These are phyloP conservation scores for Halesus radiatus DNA, from an alignment of 1,140 invertebrate species.

Conservation along the genomic window DNA sequence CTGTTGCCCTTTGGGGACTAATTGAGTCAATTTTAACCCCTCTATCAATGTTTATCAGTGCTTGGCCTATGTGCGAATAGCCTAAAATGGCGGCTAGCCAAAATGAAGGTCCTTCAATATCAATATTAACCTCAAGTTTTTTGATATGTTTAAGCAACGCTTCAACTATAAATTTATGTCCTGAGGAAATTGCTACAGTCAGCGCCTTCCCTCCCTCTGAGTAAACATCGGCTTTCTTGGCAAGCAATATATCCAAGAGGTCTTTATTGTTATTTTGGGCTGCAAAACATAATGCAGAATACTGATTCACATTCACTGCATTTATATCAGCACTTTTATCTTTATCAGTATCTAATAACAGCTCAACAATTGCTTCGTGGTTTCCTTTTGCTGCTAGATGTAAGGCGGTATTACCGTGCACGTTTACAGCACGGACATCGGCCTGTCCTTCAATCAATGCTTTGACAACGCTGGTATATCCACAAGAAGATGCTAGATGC, in stretches of 20 bases:
- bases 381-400: neutral
- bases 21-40: neutral
- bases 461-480: no score
- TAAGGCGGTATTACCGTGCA: neutral
- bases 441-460: neutral
- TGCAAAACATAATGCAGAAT: neutral
- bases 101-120: no score
- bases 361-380: neutral
- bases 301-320: neutral
- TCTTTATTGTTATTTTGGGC: neutral
- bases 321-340: neutral
- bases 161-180: no score
- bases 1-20: neutral
- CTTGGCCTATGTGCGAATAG: neutral
- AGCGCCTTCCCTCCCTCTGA: neutral
- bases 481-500: no score
- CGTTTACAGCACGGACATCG: neutral
- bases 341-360: neutral
- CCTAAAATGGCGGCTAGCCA: neutral
- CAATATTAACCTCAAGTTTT: no score
- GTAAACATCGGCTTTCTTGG: neutral
- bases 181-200: no score
- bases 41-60: neutral
- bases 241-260: neutral
- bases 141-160: no score